Evolutionary conservation across 2,113 vertebrate species (phyloP).

Genomic region (Xenopus tropicalis): UCB_Xtro_10.0 CM004444.2:86782001-86782500

Average conservation of each 20-base stretch:
- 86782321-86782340: slow-evolving; percentile 30
- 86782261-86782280: slow-evolving; percentile 2
- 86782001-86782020: too few relatives aligned
- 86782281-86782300: slow-evolving; percentile 31
- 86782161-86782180: not conserved
- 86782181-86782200: slow-evolving; percentile 37
- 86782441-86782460: slow-evolving; percentile 4
- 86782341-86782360: slow-evolving; percentile 9
- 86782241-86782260: slow-evolving; percentile 26
- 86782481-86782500: not conserved
- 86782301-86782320: not conserved
- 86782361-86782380: slow-evolving; percentile 16
- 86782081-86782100: slow-evolving; percentile 16
- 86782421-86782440: not conserved
- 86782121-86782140: slow-evolving; percentile 25
- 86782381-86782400: slow-evolving; percentile 32
- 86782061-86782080: not conserved
- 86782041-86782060: not conserved
- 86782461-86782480: not conserved
- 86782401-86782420: not conserved
- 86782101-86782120: not conserved
- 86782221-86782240: slow-evolving; percentile 30
- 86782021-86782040: too few relatives aligned
- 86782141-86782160: slow-evolving; percentile 4
- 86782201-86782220: slow-evolving; percentile 20